These are phyloP conservation scores for Eremophila alpestris DNA, from an alignment of 2,797 vertebrate genomes.

Conservation along the genomic window DNA sequence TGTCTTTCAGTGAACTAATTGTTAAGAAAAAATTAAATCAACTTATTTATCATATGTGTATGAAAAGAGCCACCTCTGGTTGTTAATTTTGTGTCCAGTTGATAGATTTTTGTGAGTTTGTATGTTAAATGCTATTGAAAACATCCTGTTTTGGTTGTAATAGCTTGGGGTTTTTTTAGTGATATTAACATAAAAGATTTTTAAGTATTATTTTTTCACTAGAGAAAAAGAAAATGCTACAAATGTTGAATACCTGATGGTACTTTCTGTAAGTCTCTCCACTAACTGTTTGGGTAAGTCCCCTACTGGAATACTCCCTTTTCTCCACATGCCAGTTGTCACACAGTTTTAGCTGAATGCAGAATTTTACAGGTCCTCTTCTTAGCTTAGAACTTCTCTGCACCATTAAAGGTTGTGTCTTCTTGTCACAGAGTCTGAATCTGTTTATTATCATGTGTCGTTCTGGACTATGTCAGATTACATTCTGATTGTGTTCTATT, in stretches of 20 bases:
- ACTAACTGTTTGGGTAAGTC: neutral
- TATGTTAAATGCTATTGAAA: neutral
- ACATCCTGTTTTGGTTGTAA: neutral
- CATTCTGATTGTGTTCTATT: neutral
- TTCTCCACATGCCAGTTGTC: neutral
- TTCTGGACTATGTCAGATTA: neutral
- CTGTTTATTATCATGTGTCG: neutral
- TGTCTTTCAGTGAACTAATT: neutral
- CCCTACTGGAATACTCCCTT: neutral
- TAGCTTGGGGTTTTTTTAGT: neutral
- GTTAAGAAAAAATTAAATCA: neutral
- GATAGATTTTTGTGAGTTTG: neutral
- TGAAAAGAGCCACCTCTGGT: neutral
- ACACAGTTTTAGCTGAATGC: neutral
- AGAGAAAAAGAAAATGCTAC: neutral
- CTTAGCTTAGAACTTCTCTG: neutral
- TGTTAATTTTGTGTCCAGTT: neutral
- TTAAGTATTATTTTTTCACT: neutral
- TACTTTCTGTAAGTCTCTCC: neutral
- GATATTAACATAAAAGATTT: neutral
- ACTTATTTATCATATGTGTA: neutral
- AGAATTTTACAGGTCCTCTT: neutral
- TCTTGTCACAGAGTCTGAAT: neutral
- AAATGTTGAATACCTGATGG: neutral
- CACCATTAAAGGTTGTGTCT: neutral